These are phyloP conservation scores for Neosilurus mollespiculum DNA, from an alignment of 2,797 vertebrate species.

Conservation along the genomic window DNA sequence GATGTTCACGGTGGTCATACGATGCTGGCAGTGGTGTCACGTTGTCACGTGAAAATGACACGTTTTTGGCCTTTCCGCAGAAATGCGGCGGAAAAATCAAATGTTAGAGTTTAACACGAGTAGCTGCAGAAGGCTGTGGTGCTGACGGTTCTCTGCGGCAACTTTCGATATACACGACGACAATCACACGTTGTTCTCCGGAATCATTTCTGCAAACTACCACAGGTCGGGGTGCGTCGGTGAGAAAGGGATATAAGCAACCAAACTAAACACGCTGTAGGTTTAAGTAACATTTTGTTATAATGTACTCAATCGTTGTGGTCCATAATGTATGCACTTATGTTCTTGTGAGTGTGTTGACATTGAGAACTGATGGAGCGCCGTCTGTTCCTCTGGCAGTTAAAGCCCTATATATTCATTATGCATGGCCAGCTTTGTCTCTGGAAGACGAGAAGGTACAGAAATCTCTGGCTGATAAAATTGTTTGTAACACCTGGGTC, in stretches of 20 bases:
- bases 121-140: no score
- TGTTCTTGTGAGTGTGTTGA: not conserved
- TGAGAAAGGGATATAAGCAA: not conserved
- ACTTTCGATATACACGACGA: no score
- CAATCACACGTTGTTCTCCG: no score
- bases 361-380: not conserved
- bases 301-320: not conserved
- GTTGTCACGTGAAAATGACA: no score
- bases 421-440: not conserved
- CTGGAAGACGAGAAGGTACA: not conserved
- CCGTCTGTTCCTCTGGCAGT: not conserved
- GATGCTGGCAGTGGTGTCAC: no score
- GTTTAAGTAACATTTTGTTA: not conserved
- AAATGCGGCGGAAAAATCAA: no score
- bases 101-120: no score
- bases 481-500: slow-evolving; percentile 1
- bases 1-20: no score
- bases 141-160: no score
- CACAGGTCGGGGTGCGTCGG: no score
- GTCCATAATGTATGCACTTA: not conserved
- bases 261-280: not conserved
- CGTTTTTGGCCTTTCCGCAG: no score
- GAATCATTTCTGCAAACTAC: no score
- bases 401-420: slow-evolving; percentile 1
- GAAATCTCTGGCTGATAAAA: slow-evolving; percentile 3